Evolutionary conservation across 2,113 vertebrate species (phyloP), one percentile per base, ranked within the genome.

Genomic region (Hydrolagus affinis): DNA sequence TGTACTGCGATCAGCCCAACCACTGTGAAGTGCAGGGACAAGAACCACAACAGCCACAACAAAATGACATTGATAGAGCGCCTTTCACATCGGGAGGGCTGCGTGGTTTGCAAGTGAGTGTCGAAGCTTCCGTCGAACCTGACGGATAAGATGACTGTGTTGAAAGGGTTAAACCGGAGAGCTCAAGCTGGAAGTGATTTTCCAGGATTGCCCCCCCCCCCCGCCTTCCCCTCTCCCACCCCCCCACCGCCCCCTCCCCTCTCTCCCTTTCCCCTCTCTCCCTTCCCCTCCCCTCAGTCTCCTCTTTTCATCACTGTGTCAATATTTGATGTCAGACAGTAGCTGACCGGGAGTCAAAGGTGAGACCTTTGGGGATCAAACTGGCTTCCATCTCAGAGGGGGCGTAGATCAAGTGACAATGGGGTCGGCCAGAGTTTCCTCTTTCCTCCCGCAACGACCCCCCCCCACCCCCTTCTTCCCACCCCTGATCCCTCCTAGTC

Each of bases 321-420:
- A 83, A 83, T 83, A 83, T 66, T 66, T 83, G 23, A 66, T 83
- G 60, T 83, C 77, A 83, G 77, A 83, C 77, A 66, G 77, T 83
- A 83, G 77, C 77, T 83, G 77, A 66, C 77, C 60, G 10, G 14
- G 77, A n/a, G 77, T 28, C 78, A 32, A 66, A 83, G 78, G 78
- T 83, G 25, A 66, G 78, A 64, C 66, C 62, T 19, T n/a, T 8
- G 15, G 66, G 78, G 78, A 44, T 68, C 78, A 83, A 44, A 83
- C 78, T 28, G 11, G 7, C 17, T 66, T 66, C 78, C 78, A 83
- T 83, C 78, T 66, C 23, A 83, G 78, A 66, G 66, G 28, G 78
- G 62, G 25, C 78, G 30, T 83, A 83, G 19, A 83, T 83, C 78
- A 83, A 83, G 60, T 56, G 78, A 64, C 64, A 83, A 9, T 62